phyloP scores from a whole-genome alignment of 2,797 vertebrate species.

The Thaleichthys pacificus region DNA sequence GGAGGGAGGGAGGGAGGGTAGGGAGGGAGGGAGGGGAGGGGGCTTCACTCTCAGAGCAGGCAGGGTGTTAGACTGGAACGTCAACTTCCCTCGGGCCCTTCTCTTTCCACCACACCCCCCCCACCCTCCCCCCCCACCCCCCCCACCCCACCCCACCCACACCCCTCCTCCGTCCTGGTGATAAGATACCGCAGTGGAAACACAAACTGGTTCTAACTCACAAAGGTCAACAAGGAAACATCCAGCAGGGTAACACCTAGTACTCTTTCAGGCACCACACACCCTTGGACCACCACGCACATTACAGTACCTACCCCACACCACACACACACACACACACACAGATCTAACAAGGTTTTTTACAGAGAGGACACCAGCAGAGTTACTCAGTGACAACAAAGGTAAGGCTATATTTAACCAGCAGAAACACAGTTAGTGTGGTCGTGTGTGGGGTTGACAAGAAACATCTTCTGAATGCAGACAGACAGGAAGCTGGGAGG shows the following conservation, averaged over 20 bases:
- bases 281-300: too few species aligned
- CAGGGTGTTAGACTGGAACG: constrained; percentile 1
- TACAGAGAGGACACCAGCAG: background rate
- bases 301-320: too few species aligned
- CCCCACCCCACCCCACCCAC: constrained; percentile 34
- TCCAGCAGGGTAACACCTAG: constrained; percentile 49
- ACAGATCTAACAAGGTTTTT: constrained; percentile 25
- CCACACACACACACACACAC: constrained; percentile 10
- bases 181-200: constrained; percentile 63
- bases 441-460: too few species aligned
- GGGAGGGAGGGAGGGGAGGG: constrained; percentile 58
- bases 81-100: constrained; percentile 50
- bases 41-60: constrained; percentile 60
- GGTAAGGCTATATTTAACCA: too few species aligned
- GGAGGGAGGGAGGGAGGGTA: background rate
- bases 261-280: constrained; percentile 15
- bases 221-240: constrained; percentile 53
- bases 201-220: constrained; percentile 59
- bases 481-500: constrained; percentile 55
- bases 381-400: too few species aligned
- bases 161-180: constrained; percentile 23
- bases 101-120: too few species aligned
- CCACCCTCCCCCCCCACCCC: too few species aligned
- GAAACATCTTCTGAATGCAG: constrained; percentile 67
- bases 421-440: too few species aligned